Percentiles rank a stretch among this genome's conserved stretches.
Conservation (phyloP, 2,113 vertebrate genomes). For the Mastomys coucha region DNA sequence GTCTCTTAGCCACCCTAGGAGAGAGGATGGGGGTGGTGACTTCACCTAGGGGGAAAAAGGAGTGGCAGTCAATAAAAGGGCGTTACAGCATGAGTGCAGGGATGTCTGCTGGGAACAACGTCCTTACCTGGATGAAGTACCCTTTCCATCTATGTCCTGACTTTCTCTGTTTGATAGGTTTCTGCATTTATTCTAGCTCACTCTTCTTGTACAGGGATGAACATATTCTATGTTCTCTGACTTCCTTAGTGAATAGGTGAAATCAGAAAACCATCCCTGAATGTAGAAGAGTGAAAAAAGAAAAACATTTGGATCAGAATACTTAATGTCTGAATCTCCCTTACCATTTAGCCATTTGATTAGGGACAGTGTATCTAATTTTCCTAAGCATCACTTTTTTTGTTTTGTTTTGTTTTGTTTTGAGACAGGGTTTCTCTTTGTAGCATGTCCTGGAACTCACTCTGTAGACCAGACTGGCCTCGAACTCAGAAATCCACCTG, state of each 20-base stretch:
- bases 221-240: not conserved
- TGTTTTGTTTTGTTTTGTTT: not conserved
- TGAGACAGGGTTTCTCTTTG: no score
- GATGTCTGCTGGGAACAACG: not conserved
- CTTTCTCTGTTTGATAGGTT: conserved; percentile 33
- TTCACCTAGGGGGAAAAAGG: not conserved
- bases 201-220: conserved; percentile 2
- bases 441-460: no score
- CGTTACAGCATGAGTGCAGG: not conserved
- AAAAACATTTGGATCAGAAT: conserved; percentile 26
- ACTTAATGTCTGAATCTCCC: not conserved
- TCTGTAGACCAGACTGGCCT: no score
- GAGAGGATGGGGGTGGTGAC: not conserved
- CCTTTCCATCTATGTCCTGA: not conserved
- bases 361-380: not conserved
- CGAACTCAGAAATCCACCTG: no score
- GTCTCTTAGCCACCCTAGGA: conserved; percentile 35
- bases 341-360: conserved; percentile 2
- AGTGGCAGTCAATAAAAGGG: conserved; percentile 11
- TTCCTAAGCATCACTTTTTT: conserved; percentile 11
- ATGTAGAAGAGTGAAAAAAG: not conserved
- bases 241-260: not conserved
- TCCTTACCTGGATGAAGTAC: not conserved
- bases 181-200: not conserved
- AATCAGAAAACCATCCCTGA: conserved; percentile 39